Base-by-base conservation (phyloP, 2,888 invertebrate species). In the Elgonia sp. region DNA sequence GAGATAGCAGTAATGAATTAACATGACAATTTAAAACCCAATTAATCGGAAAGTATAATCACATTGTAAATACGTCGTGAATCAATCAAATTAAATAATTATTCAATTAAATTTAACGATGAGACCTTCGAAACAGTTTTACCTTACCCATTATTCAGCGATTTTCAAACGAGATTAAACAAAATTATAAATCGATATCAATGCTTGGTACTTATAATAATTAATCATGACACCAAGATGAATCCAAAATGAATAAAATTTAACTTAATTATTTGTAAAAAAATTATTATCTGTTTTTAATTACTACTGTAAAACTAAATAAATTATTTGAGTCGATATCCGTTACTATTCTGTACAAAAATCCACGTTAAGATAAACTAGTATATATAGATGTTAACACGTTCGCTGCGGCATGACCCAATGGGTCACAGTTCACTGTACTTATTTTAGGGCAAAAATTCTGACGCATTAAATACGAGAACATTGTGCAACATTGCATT, bases 361-460 rank as follows among this genome's bases (percentile, higher is more conserved):
- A 86, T 77, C 6, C 16, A 72, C 40, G 82, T 72, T 77, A 46
- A 82, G 86, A 86, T 77, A 82, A 86, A 82, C 42, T 42, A 18
- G 40, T 57, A n/a, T 69, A 69, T 85, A 81, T 81, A 75, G 57
- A 85, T 57, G 85, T 82, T 72, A 76, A 83, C 72, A 83, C 79
- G 77, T 73, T 73, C 77, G 72, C 72, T 86, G 77, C 82, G 82
- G 77, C 82, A 67, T 70, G 82, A 86, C 86, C 77, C 62, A 67
- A 77, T 81, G 67, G 86, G 86, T 86, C 86, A 83, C 73, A 86
- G 86, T 86, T 86, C 86, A 86, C 60, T 82, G 86, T 79, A 86
- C 86, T 86, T 83, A 86, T 86, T 86, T 86, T 86, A 86, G 86
- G 86, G 70, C 86, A 86, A 82, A 86, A 86, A 79, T 86, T 86